Evolutionary conservation across 1,140 invertebrate species (phyloP).

Genomic region (Conus ventricosus): DNA sequence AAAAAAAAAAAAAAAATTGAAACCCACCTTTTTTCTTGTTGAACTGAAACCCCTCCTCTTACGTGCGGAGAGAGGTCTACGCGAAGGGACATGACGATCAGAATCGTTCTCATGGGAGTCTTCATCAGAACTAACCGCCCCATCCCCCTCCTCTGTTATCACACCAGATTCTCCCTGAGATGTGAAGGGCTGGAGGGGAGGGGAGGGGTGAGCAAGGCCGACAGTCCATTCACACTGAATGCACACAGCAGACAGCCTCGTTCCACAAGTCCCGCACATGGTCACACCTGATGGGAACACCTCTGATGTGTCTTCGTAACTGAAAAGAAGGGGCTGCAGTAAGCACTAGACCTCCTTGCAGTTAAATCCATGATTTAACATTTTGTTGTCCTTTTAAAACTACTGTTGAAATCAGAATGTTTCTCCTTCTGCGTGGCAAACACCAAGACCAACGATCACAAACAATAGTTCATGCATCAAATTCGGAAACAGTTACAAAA

Average conservation of each 20-base stretch:
- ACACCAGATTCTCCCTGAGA: neutral
- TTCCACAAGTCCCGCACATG: neutral
- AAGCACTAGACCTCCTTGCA: no score
- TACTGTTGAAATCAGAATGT: no score
- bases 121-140: neutral
- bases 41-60: neutral
- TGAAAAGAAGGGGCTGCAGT: neutral
- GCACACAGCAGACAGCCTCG: neutral
- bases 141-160: neutral
- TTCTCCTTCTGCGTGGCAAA: no score
- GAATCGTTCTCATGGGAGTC: no score
- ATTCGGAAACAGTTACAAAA: no score
- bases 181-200: neutral
- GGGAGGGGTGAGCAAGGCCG: neutral
- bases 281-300: neutral
- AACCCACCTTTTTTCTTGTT: neutral
- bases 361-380: no score
- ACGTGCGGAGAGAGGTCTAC: neutral
- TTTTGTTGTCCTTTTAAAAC: no score
- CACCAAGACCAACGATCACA: no score
- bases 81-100: neutral
- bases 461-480: no score
- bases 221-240: neutral
- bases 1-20: neutral
- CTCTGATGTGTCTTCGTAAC: neutral